Evolutionary conservation across 1,140 invertebrate species (phyloP).

Genomic region (Parapsyche elsis): DNA sequence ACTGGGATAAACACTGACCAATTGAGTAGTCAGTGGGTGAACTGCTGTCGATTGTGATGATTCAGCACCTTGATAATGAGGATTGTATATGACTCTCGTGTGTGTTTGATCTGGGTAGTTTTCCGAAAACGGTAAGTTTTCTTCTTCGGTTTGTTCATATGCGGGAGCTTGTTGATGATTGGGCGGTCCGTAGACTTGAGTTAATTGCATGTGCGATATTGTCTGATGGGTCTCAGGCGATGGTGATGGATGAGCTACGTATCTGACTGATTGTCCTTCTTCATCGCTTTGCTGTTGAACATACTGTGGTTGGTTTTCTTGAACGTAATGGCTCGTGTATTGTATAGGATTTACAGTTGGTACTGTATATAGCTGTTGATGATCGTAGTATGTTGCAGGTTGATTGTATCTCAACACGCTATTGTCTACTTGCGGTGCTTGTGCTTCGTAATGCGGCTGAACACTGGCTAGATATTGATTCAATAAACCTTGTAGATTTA

Average conservation of each 20-base stretch:
- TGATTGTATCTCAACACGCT: conserved; percentile 60
- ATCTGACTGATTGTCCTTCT: conserved; percentile 46
- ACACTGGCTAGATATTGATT: conserved; percentile 58
- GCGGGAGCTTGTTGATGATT: conserved; percentile 34
- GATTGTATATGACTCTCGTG: conserved; percentile 57
- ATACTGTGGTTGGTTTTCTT: conserved; percentile 34
- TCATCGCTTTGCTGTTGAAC: conserved; percentile 19
- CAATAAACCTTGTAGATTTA: conserved; percentile 64
- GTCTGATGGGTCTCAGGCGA: conserved; percentile 13
- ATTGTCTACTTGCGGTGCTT: conserved; percentile 41
- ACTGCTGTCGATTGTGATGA: conserved; percentile 18
- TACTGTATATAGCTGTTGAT: conserved; percentile 34
- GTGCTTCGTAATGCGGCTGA: conserved; percentile 49
- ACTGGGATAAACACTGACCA: background rate
- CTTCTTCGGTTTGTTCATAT: conserved; percentile 48
- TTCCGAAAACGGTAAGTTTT: conserved; percentile 56
- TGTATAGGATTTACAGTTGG: conserved; percentile 26
- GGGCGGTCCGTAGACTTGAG: conserved; percentile 41
- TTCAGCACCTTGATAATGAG: conserved; percentile 32
- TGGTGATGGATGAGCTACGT: conserved; percentile 43
- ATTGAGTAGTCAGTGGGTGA: conserved; percentile 15
- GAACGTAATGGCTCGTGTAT: conserved; percentile 15
- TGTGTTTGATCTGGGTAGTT: conserved; percentile 59
- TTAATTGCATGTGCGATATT: conserved; percentile 39
- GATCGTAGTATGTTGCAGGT: conserved; percentile 58